A percentile compares a stretch with the other conserved stretches of the same genome.
These are phyloP conservation scores for Morone chrysops DNA, from an alignment of 2,113 vertebrate species.

Conservation along the genomic window DNA sequence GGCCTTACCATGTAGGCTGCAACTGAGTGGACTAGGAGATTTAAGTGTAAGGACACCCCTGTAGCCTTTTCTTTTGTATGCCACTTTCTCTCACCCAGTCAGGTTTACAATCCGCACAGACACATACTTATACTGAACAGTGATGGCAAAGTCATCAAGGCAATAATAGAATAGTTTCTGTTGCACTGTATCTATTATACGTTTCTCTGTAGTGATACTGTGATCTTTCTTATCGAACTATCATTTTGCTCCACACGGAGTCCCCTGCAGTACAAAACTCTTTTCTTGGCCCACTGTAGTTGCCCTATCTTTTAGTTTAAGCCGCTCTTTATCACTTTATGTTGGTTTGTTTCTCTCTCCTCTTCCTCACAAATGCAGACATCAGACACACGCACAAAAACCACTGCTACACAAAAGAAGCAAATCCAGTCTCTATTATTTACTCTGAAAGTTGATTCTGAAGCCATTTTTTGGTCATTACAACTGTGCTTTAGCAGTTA, in stretches of 20 bases:
- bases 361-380: neutral
- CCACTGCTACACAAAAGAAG: slow-evolving; percentile 8
- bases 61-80: slow-evolving; percentile 24
- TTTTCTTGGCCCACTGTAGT: slow-evolving; percentile 32
- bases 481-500: neutral
- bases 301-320: slow-evolving; percentile 45
- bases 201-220: slow-evolving; percentile 36
- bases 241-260: slow-evolving; percentile 29
- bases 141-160: slow-evolving; percentile 50
- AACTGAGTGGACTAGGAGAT: slow-evolving; percentile 31
- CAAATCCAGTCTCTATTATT: slow-evolving; percentile 28
- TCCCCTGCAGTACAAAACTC: slow-evolving; percentile 31
- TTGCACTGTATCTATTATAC: slow-evolving; percentile 21
- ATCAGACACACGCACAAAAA: slow-evolving; percentile 1
- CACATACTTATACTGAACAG: slow-evolving; percentile 35
- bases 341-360: slow-evolving; percentile 10
- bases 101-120: slow-evolving; percentile 51
- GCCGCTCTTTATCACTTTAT: slow-evolving; percentile 36
- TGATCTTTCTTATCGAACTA: slow-evolving; percentile 38
- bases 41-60: slow-evolving; percentile 30
- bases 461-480: slow-evolving; percentile 21
- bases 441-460: slow-evolving; percentile 22
- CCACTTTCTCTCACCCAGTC: slow-evolving; percentile 44
- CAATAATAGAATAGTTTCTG: slow-evolving; percentile 39
- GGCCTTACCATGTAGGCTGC: slow-evolving; percentile 13